These are phyloP conservation scores for Ictidomys tridecemlineatus DNA, from an alignment of 2,113 vertebrate genomes.

Conservation along the genomic window DNA sequence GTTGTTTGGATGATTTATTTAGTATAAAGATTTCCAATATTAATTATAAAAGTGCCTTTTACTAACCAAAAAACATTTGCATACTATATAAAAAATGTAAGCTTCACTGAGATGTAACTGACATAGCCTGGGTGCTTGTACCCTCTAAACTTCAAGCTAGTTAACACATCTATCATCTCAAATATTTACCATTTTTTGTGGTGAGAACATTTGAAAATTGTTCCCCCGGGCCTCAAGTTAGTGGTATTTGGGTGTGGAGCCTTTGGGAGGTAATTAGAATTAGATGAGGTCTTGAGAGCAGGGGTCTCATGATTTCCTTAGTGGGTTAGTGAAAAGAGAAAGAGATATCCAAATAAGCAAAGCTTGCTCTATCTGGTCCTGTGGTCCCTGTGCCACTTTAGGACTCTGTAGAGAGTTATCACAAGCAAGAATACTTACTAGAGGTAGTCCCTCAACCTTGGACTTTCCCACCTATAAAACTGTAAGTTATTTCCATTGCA, in stretches of 20 bases:
- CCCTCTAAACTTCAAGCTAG: background rate
- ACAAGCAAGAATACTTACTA: background rate
- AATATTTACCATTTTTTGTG: no score
- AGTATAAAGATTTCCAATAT: background rate
- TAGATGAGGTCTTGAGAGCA: background rate
- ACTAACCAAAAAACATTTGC: background rate
- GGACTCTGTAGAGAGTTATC: background rate
- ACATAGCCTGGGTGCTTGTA: background rate
- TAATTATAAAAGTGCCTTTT: slow-evolving; percentile 3
- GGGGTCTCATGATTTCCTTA: background rate
- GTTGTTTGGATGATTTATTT: background rate
- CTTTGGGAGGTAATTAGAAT: background rate
- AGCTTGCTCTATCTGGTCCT: background rate
- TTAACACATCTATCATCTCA: no score
- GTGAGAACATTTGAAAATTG: background rate
- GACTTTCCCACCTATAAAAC: background rate
- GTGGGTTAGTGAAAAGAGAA: background rate
- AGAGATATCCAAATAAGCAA: background rate
- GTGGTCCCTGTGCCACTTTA: background rate
- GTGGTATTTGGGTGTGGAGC: background rate
- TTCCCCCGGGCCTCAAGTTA: background rate
- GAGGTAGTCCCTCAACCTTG: background rate
- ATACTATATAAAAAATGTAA: background rate
- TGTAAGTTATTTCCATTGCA: background rate
- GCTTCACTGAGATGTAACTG: background rate